A percentile compares a stretch with the other conserved stretches of the same genome.
Conservation (phyloP, 1,140 invertebrate species). For the Melanaphis sacchari region DNA sequence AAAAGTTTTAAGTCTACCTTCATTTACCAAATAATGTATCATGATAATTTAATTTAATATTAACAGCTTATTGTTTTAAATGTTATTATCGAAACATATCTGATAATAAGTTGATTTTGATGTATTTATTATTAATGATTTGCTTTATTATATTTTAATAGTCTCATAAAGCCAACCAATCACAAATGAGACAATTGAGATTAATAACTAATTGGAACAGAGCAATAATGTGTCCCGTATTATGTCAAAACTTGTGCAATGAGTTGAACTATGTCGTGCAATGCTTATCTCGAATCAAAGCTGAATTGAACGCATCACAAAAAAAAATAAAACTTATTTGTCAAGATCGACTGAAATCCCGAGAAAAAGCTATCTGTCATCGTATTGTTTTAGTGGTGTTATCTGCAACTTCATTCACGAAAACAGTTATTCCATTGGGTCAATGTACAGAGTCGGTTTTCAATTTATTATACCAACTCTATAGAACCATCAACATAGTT, state of each 20-base stretch:
- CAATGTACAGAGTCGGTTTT: slow-evolving; percentile 50
- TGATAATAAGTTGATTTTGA: not conserved
- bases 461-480: slow-evolving; percentile 41
- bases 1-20: not conserved
- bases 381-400: slow-evolving; percentile 24
- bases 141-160: not conserved
- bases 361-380: slow-evolving; percentile 42
- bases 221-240: not conserved
- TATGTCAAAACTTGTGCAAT: slow-evolving; percentile 34
- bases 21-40: not conserved
- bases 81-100: not conserved
- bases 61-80: not conserved
- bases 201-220: slow-evolving; percentile 15
- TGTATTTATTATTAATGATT: not conserved
- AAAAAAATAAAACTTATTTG: slow-evolving; percentile 14
- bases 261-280: slow-evolving; percentile 8
- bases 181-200: not conserved
- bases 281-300: slow-evolving; percentile 31
- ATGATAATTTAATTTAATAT: not conserved
- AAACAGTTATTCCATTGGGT: slow-evolving; percentile 12
- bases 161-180: not conserved
- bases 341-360: not conserved
- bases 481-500: not conserved
- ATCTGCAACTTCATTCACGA: not conserved
- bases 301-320: not conserved